Evolutionary conservation across 2,888 invertebrate genomes (phyloP), one percentile per base, ranked within the genome.

Genomic region (Leptothorax acervorum): DNA sequence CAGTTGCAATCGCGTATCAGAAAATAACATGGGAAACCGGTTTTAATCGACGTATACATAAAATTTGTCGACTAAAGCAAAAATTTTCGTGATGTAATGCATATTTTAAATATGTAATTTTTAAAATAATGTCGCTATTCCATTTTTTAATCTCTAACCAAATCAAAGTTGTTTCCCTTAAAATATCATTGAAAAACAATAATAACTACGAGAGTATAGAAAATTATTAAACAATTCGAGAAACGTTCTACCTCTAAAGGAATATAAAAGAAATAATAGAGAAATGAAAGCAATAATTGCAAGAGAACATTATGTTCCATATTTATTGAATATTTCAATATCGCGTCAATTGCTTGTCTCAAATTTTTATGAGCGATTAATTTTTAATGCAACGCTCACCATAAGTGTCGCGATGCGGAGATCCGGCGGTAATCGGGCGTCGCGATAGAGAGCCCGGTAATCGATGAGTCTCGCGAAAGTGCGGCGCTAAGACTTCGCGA

Each of bases 1-100:
- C 79, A 81, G 71, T 71, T 81, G 35, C 73, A 82, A 76, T 82
- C 62, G 73, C 76, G 53, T 75, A 75, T 82, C 63, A 65, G 63
- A 76, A 82, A 82, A 75, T 65, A 82, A 76, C 75, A 55, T 74
- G 39, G 4, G 48, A 68, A 68, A 45, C 31, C 39, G 48, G 48
- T 63, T 82, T 82, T 76, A 73, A 73, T 65, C 53, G 75, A 75
- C 31, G 9, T 63, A 23, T 51, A 51, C 57, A 71, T 60, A 71
- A 71, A 71, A 62, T 62, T 81, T 60, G 18, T 39, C 35, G 12
- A 71, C 28, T 60, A 12, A 28, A 60, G 18, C 9, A 2, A 15
- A 79, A 60, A 60, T 81, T 60, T 71, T 60, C 35, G 0, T 15
- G 28, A 71, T 11, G 39, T 9, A n/a, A 70, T 53, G 4, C 23